Conservation (phyloP, 2,888 invertebrate species). For the Minunthozetes semirufus region DNA sequence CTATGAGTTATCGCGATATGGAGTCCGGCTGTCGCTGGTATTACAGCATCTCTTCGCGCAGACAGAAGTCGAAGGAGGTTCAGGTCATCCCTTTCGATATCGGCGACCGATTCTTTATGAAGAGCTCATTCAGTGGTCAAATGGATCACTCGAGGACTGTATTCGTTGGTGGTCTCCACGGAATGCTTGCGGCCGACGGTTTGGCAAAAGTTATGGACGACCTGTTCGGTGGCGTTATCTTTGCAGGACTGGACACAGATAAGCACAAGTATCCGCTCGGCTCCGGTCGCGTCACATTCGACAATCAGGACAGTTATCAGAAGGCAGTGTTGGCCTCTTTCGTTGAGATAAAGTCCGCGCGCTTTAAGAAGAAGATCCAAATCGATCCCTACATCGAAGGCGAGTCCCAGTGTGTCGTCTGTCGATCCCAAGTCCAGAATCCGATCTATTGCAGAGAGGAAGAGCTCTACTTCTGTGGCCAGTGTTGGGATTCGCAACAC, state of each 20-base stretch:
- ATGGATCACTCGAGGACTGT: slow-evolving; percentile 86
- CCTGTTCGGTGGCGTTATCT: slow-evolving; percentile 88
- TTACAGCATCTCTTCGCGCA: slow-evolving; percentile 72
- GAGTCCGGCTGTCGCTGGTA: slow-evolving; percentile 77
- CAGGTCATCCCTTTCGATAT: slow-evolving; percentile 97
- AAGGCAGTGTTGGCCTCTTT: slow-evolving; percentile 90
- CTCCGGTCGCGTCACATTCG: slow-evolving; percentile 92
- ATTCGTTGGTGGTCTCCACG: slow-evolving; percentile 89
- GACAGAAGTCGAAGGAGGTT: slow-evolving; percentile 77
- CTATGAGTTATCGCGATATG: slow-evolving; percentile 58
- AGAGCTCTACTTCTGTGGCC: slow-evolving; percentile 88
- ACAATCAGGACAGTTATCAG: slow-evolving; percentile 82
- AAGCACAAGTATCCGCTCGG: slow-evolving; percentile 96
- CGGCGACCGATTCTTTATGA: slow-evolving; percentile 74
- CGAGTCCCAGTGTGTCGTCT: slow-evolving; percentile 77
- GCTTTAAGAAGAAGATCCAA: slow-evolving; percentile 93
- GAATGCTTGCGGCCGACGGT: slow-evolving; percentile 90
- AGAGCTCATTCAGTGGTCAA: slow-evolving; percentile 54
- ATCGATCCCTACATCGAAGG: slow-evolving; percentile 97
- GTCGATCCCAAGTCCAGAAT: slow-evolving; percentile 80
- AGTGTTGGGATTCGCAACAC: slow-evolving; percentile 82
- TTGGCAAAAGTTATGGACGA: slow-evolving; percentile 91
- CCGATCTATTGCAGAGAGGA: slow-evolving; percentile 92
- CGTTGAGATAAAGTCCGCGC: slow-evolving; percentile 83
- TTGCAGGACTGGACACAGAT: slow-evolving; percentile 92